Evolutionary conservation across 2,888 invertebrate genomes (phyloP).

Genomic region (Cheilosia urbana): DNA sequence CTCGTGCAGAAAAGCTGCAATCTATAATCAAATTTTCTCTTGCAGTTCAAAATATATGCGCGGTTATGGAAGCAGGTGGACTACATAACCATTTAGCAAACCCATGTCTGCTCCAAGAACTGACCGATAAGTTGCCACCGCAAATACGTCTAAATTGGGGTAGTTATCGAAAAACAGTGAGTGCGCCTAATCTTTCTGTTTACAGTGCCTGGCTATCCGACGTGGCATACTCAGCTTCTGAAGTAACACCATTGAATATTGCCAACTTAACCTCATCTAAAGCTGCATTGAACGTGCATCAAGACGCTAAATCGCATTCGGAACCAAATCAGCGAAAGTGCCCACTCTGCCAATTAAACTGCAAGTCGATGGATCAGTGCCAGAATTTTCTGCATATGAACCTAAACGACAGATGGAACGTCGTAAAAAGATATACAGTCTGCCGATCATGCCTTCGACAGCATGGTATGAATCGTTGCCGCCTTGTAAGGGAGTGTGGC

Average conservation of each 20-base stretch:
- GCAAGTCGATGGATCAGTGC: no score
- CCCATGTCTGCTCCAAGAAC: constrained; percentile 12
- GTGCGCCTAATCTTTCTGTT: neutral
- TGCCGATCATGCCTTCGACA: constrained; percentile 24
- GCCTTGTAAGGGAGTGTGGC: constrained; percentile 5
- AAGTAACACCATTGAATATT: neutral
- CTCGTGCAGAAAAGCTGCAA: constrained; percentile 9
- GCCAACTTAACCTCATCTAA: neutral
- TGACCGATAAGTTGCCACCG: no score
- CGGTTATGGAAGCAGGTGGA: constrained; percentile 20
- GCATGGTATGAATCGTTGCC: constrained; percentile 5
- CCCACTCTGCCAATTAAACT: neutral
- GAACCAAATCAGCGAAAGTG: neutral
- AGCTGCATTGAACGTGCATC: neutral
- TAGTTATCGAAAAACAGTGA: neutral
- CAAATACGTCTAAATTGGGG: constrained; percentile 5
- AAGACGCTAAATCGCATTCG: neutral
- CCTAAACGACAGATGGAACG: no score
- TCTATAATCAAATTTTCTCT: constrained; percentile 30
- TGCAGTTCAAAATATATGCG: constrained; percentile 22
- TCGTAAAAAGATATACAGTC: no score
- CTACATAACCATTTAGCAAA: neutral
- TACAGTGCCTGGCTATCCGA: constrained; percentile 11
- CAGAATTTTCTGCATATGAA: no score
- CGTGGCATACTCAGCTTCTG: neutral